These are phyloP conservation scores for Drosophila parvula DNA, from an alignment of 1,140 invertebrate genomes.

Conservation along the genomic window DNA sequence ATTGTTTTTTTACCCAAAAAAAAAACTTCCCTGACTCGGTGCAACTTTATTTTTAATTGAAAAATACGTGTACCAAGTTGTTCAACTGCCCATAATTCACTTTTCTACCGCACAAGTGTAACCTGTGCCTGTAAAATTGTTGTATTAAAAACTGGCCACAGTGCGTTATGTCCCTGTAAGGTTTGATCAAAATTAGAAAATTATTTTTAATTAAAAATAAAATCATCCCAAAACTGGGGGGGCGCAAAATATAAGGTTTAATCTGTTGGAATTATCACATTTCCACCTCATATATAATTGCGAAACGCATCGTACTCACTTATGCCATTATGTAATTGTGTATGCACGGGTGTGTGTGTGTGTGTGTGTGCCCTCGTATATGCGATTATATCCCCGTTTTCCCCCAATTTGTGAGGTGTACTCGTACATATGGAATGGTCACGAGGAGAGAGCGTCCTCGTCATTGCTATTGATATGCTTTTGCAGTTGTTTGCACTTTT, in stretches of 20 bases:
- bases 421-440: slow-evolving; percentile 28
- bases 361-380: no score
- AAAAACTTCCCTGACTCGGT: not conserved
- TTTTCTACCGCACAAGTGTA: slow-evolving; percentile 29
- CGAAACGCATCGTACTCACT: slow-evolving; percentile 28
- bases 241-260: not conserved
- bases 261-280: not conserved
- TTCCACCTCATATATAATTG: slow-evolving; percentile 7
- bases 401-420: not conserved
- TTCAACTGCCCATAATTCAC: slow-evolving; percentile 69
- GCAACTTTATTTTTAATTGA: slow-evolving; percentile 68
- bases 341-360: slow-evolving; percentile 1
- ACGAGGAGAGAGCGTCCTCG: slow-evolving; percentile 49
- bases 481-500: slow-evolving; percentile 71
- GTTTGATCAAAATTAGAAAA: no score
- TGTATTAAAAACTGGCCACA: slow-evolving; percentile 5
- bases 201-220: not conserved
- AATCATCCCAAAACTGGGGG: not conserved
- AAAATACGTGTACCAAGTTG: slow-evolving; percentile 61
- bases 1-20: not conserved
- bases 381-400: slow-evolving; percentile 13
- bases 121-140: slow-evolving; percentile 25
- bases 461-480: slow-evolving; percentile 75
- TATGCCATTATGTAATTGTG: slow-evolving; percentile 11
- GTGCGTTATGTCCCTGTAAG: slow-evolving; percentile 9